Evolutionary conservation across 2,888 invertebrate species (phyloP).

Genomic region (Orchestes rusci): DNA sequence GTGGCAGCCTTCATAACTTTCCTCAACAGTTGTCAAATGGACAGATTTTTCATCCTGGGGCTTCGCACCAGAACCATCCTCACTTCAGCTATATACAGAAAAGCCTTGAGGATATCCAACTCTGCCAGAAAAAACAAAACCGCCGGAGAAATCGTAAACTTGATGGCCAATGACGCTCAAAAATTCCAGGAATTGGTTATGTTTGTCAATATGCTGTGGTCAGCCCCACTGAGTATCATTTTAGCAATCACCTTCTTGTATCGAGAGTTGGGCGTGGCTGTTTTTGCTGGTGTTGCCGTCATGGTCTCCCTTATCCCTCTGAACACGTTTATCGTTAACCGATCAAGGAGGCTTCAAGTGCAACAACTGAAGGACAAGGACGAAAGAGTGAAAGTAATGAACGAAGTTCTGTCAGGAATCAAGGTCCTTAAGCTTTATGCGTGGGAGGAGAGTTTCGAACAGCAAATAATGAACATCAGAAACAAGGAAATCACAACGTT

Average conservation of each 20-base stretch:
- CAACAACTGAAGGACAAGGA: constrained; percentile 51
- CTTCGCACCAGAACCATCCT: constrained; percentile 50
- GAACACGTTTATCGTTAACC: constrained; percentile 43
- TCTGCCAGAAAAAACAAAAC: constrained; percentile 42
- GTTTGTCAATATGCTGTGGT: constrained; percentile 47
- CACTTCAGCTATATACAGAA: constrained; percentile 50
- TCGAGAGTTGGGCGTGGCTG: constrained; percentile 48
- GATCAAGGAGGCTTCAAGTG: constrained; percentile 44
- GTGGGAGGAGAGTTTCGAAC: constrained; percentile 54
- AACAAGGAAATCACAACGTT: constrained; percentile 51
- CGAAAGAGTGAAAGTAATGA: constrained; percentile 51
- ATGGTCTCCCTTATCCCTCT: constrained; percentile 50
- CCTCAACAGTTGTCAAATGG: constrained; percentile 50
- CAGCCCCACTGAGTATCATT: constrained; percentile 49
- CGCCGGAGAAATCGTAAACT: constrained; percentile 47
- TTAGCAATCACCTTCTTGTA: constrained; percentile 48
- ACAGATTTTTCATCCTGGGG: constrained; percentile 48
- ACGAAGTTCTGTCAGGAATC: constrained; percentile 51
- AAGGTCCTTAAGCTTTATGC: constrained; percentile 56
- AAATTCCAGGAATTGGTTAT: constrained; percentile 43
- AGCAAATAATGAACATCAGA: constrained; percentile 50
- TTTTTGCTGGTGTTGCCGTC: constrained; percentile 47
- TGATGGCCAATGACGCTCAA: constrained; percentile 48
- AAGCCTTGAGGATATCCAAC: constrained; percentile 43
- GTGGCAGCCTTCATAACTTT: constrained; percentile 48